Conservation (phyloP, 2,797 vertebrate species). For the Gobionotothen gibberifrons region DNA sequence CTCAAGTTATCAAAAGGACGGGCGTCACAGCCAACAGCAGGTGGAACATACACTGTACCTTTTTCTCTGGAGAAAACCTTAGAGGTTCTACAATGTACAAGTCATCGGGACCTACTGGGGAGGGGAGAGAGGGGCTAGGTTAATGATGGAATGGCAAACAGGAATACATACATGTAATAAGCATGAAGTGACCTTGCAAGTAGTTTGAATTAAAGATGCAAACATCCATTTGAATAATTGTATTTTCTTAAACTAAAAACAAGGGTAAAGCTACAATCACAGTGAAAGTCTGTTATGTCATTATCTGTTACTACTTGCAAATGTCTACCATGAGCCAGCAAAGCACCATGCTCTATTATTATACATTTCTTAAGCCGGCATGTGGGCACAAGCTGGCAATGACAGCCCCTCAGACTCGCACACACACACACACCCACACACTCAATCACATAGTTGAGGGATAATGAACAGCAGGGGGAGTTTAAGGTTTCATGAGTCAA, state of each 20-base stretch:
- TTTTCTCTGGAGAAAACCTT: conserved; percentile 99
- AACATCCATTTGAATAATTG: conserved; percentile 1
- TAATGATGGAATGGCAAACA: conserved; percentile 84
- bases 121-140: conserved; percentile 83
- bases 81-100: conserved; percentile 99
- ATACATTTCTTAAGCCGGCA: conserved; percentile 50
- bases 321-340: conserved; percentile 72
- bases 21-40: conserved; percentile 72
- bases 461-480: conserved; percentile 65
- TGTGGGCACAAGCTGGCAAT: conserved; percentile 74
- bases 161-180: conserved; percentile 82
- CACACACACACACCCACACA: conserved; percentile 18
- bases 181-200: conserved; percentile 84
- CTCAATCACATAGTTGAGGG: conserved; percentile 22
- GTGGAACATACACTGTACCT: conserved; percentile 87
- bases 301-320: conserved; percentile 82
- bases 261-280: conserved; percentile 8
- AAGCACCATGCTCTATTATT: conserved; percentile 76
- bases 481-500: conserved; percentile 57
- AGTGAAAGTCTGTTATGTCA: conserved; percentile 9
- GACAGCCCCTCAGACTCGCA: conserved; percentile 58
- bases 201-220: conserved; percentile 62
- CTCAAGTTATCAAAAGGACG: conserved; percentile 36
- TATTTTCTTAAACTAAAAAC: not conserved
- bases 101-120: conserved; percentile 94